These are phyloP conservation scores for Anguilla megastoma DNA, from an alignment of 2,797 vertebrate genomes.

Conservation along the genomic window DNA sequence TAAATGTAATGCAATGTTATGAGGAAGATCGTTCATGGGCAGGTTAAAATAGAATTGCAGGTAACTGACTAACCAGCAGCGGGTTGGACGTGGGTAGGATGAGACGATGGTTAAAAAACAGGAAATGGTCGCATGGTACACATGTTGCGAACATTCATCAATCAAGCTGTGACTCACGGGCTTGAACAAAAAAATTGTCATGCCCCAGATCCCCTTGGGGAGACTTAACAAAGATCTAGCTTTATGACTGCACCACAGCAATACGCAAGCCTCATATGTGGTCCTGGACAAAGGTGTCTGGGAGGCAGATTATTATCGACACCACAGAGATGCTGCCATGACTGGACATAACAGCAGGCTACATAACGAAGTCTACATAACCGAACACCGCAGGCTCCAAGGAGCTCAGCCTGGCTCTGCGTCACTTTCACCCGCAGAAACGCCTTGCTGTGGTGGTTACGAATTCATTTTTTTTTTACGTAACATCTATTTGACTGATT, in stretches of 20 bases:
- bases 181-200: background rate
- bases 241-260: background rate
- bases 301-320: background rate
- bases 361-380: background rate
- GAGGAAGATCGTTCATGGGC: background rate
- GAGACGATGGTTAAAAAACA: background rate
- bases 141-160: background rate
- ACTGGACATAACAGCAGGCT: background rate
- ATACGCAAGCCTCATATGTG: background rate
- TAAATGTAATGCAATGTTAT: background rate
- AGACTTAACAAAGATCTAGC: background rate
- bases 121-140: background rate
- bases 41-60: background rate
- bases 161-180: background rate
- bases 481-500: background rate
- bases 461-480: background rate
- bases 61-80: background rate
- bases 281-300: background rate
- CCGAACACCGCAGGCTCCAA: background rate
- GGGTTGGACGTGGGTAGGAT: background rate
- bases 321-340: background rate
- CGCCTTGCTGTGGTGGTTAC: background rate
- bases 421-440: background rate
- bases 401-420: background rate
- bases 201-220: background rate